These are phyloP conservation scores for Drosophila repleta DNA, from an alignment of 1,140 invertebrate genomes.

Conservation along the genomic window DNA sequence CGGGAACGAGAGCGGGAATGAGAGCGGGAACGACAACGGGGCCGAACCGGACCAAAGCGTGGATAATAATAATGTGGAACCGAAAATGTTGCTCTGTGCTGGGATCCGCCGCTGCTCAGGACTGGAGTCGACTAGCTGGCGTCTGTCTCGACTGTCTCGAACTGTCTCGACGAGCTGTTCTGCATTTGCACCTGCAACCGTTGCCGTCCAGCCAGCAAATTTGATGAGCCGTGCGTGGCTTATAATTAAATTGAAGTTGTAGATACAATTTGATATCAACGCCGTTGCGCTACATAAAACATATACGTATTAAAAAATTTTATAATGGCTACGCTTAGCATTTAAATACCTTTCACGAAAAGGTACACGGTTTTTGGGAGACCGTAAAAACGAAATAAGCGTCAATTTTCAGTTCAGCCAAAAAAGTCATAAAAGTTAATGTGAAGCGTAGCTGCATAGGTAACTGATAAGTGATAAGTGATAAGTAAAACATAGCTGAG, in stretches of 20 bases:
- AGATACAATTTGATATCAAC: slow-evolving; percentile 74
- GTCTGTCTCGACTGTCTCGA: slow-evolving; percentile 19
- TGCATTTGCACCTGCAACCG: slow-evolving; percentile 74
- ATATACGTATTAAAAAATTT: slow-evolving; percentile 51
- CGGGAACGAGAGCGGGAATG: slow-evolving; percentile 1
- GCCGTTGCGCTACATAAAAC: slow-evolving; percentile 70
- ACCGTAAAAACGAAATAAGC: background rate
- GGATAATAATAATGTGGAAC: slow-evolving; percentile 82
- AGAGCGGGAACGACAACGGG: slow-evolving; percentile 1
- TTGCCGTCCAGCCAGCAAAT: slow-evolving; percentile 39
- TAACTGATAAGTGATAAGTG: too few relatives aligned
- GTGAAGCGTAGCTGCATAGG: too few relatives aligned
- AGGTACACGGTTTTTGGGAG: slow-evolving; percentile 6
- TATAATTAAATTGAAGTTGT: slow-evolving; percentile 81
- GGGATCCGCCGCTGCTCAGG: slow-evolving; percentile 39
- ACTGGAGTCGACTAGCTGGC: slow-evolving; percentile 40
- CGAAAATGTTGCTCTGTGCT: slow-evolving; percentile 77
- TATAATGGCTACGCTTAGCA: slow-evolving; percentile 50
- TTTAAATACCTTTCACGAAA: slow-evolving; percentile 38
- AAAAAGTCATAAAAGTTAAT: background rate
- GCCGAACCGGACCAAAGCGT: slow-evolving; percentile 46
- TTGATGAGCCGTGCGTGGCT: slow-evolving; percentile 71
- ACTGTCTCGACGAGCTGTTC: slow-evolving; percentile 35
- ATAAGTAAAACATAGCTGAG: too few relatives aligned
- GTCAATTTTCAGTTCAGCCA: background rate